Percentiles rank a stretch among this genome's conserved stretches.
These are phyloP conservation scores for Corythaeola cristata DNA, from an alignment of 2,113 vertebrate species.

Conservation along the genomic window DNA sequence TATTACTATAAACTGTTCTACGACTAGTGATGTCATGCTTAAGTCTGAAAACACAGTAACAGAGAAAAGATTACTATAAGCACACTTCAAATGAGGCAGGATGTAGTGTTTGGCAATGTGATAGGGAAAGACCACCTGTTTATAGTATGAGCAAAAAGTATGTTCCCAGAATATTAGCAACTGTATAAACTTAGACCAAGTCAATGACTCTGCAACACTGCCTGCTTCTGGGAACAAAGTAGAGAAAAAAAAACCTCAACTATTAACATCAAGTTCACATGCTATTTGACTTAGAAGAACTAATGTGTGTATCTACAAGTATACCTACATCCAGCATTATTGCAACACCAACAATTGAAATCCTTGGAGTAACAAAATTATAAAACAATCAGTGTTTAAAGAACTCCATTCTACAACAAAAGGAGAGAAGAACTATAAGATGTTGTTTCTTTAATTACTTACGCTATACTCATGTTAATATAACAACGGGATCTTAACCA, in stretches of 20 bases:
- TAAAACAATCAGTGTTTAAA: neutral
- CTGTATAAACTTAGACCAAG: neutral
- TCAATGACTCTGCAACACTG: neutral
- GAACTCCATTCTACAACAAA: neutral
- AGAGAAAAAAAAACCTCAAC: neutral
- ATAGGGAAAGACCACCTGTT: neutral
- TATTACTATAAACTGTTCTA: neutral
- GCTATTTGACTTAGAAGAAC: neutral
- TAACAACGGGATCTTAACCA: neutral
- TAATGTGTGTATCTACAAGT: neutral
- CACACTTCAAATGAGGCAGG: neutral
- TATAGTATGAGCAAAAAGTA: neutral
- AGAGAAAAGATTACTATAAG: neutral
- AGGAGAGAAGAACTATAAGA: neutral
- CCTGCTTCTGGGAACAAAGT: neutral
- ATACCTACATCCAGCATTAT: neutral
- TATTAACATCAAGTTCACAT: neutral
- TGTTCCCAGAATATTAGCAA: neutral
- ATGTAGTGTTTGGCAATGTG: rapidly evolving
- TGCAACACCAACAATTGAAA: neutral
- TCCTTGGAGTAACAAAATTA: rapidly evolving
- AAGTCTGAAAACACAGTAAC: neutral
- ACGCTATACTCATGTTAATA: neutral
- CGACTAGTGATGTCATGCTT: neutral
- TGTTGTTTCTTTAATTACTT: neutral